Base-by-base conservation (phyloP, 2,888 invertebrate species). In the Platypus cylindrus region DNA sequence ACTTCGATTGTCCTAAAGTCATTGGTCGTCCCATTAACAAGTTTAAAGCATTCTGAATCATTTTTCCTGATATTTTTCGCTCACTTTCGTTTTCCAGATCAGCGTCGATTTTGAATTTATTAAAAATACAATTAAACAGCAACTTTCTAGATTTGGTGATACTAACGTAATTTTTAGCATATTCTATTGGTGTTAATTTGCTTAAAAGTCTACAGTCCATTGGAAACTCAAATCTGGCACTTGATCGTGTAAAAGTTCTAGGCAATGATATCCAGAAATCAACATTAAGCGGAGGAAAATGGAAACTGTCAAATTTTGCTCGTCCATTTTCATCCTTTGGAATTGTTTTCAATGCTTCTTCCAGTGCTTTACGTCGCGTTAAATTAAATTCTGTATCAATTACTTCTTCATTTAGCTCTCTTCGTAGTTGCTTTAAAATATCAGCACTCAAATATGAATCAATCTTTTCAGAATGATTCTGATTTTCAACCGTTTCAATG, bases 161-260 rank as follows among this genome's bases (percentile, higher is more conserved):
- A 36, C 65, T 69, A 1, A 82, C 77, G 51, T 77, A 72, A 24
- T 75, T 68, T 32, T 73, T 69, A 0, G 81, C 66, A 51, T 85
- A 87, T 37, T 76, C 70, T 59, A 82, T 67, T 0, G 83, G 77
- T 0, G 71, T 70, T 54, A 84, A 64, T 17, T 55, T 61, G 38
- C 60, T 56, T 15, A 78, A 57, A 37, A 62, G 63, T 29, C 63
- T 57, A 32, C 74, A 66, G 49, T 82, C 76, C 40, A 85, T 67
- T 0, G 83, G 82, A 32, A 87, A 61, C 44, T 81, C 73, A 55
- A 86, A 86, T 44, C 80, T 69, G 0, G 80, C 78, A 43, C 73
- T 78, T 23, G 75, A 72, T 24, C 84, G 68, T 0, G 78, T 75
- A 58, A 83, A 84, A n/a, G 77, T 73, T 28, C 84, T 62, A 0